Evolutionary conservation across 2,888 invertebrate genomes (phyloP).

Genomic region (Drosophila flavopinicola): DNA sequence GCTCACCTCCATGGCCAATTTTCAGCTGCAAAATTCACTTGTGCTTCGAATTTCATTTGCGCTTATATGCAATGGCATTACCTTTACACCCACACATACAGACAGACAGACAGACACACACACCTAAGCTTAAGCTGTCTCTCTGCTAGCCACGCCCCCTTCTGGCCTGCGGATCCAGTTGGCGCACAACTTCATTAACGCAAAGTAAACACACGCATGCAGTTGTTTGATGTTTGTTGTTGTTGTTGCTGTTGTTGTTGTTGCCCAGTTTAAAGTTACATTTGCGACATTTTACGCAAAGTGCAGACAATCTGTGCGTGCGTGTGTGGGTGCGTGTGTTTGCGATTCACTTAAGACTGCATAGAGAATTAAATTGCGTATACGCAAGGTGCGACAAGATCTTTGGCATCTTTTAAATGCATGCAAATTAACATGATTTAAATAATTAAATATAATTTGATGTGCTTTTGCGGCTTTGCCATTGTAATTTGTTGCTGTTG

Average conservation of each 20-base stretch:
- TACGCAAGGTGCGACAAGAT: conserved; percentile 21
- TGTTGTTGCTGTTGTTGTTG: conserved; percentile 25
- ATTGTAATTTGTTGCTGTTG: conserved; percentile 21
- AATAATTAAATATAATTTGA: conserved; percentile 79
- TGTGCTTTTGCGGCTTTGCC: conserved; percentile 61
- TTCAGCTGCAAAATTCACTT: conserved; percentile 31
- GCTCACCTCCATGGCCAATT: conserved; percentile 25
- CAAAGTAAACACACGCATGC: conserved; percentile 79
- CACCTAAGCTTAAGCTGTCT: conserved; percentile 62
- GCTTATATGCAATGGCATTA: conserved; percentile 69
- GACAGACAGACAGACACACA: conserved; percentile 6
- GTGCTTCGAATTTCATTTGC: conserved; percentile 72
- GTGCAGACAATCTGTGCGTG: conserved; percentile 35
- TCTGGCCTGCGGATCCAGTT: conserved; percentile 16
- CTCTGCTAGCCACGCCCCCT: background rate
- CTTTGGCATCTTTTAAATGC: conserved; percentile 51
- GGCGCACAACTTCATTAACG: conserved; percentile 76
- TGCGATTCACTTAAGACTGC: conserved; percentile 53
- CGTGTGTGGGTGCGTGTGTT: conserved; percentile 17
- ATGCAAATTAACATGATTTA: conserved; percentile 78
- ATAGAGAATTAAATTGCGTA: conserved; percentile 46
- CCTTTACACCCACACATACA: conserved; percentile 31
- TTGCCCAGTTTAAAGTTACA: conserved; percentile 73
- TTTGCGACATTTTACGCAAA: conserved; percentile 50
- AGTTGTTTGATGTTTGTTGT: conserved; percentile 76